These are phyloP conservation scores for Polyommatus icarus DNA, from an alignment of 2,888 invertebrate species.

Conservation along the genomic window DNA sequence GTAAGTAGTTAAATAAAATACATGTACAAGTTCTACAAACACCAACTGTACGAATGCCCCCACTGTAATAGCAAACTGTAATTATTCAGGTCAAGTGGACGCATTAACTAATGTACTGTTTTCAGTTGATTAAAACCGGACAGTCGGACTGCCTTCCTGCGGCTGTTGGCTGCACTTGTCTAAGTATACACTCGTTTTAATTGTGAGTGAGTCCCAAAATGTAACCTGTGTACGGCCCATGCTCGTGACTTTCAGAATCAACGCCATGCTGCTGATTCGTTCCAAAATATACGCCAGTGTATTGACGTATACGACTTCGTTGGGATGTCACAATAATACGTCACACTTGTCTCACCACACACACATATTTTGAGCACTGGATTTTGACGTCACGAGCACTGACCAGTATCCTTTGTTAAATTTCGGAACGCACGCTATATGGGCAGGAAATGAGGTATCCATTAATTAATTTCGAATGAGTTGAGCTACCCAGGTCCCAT, in stretches of 20 bases:
- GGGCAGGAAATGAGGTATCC: not conserved
- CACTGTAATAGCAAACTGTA: not conserved
- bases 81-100: conserved; percentile 11
- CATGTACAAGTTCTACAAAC: too few species aligned
- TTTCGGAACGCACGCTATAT: not conserved
- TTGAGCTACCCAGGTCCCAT: not conserved
- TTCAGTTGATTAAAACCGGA: conserved; percentile 4
- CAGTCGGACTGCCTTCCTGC: not conserved
- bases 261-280: too few species aligned
- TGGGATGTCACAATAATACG: too few species aligned
- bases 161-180: not conserved
- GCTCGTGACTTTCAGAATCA: too few species aligned
- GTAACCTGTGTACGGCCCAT: not conserved
- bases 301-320: too few species aligned
- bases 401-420: not conserved
- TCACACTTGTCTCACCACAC: too few species aligned
- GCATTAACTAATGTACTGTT: conserved; percentile 18
- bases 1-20: too few species aligned
- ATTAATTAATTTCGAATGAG: not conserved
- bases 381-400: too few species aligned
- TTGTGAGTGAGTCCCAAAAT: not conserved
- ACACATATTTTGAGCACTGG: too few species aligned
- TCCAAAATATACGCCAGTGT: too few species aligned
- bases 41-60: too few species aligned
- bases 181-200: not conserved